A percentile compares a stretch with the other conserved stretches of the same genome.
These are phyloP conservation scores for Cosmopolites sordidus DNA, from an alignment of 2,888 invertebrate genomes.

Conservation along the genomic window DNA sequence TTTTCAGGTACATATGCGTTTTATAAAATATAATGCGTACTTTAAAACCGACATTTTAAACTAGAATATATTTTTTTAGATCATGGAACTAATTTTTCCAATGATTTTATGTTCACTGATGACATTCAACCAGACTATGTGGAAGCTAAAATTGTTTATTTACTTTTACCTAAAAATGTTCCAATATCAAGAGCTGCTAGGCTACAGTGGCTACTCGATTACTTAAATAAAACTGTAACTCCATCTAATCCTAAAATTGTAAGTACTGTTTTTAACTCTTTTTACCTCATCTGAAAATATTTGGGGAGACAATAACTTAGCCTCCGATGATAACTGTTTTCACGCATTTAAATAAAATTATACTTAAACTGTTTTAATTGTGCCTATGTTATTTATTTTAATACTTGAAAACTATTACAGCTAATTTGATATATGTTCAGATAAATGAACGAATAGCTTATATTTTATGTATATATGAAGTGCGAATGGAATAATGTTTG, in stretches of 20 bases:
- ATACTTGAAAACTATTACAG: too few relatives aligned
- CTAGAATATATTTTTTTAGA: constrained; percentile 8
- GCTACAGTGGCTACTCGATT: constrained; percentile 69
- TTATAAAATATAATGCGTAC: too few relatives aligned
- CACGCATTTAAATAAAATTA: too few relatives aligned
- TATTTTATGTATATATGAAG: too few relatives aligned
- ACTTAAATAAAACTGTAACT: constrained; percentile 57
- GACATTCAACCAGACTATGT: constrained; percentile 44
- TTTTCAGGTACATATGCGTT: constrained; percentile 33
- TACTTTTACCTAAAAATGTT: constrained; percentile 65
- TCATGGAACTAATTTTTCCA: constrained; percentile 34
- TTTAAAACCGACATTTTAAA: neutral
- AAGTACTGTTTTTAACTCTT: constrained; percentile 25
- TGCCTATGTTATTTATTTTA: too few relatives aligned
- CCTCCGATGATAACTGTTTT: too few relatives aligned
- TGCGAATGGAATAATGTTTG: too few relatives aligned
- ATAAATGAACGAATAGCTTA: too few relatives aligned
- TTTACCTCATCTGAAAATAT: neutral
- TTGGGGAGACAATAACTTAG: too few relatives aligned
- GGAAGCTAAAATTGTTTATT: constrained; percentile 61
- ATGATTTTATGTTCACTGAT: constrained; percentile 34
- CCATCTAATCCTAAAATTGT: constrained; percentile 47
- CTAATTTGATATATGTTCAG: too few relatives aligned
- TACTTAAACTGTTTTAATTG: too few relatives aligned
- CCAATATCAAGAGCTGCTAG: constrained; percentile 69